Conservation (phyloP, 2,797 vertebrate genomes). For the Uromys caudimaculatus region DNA sequence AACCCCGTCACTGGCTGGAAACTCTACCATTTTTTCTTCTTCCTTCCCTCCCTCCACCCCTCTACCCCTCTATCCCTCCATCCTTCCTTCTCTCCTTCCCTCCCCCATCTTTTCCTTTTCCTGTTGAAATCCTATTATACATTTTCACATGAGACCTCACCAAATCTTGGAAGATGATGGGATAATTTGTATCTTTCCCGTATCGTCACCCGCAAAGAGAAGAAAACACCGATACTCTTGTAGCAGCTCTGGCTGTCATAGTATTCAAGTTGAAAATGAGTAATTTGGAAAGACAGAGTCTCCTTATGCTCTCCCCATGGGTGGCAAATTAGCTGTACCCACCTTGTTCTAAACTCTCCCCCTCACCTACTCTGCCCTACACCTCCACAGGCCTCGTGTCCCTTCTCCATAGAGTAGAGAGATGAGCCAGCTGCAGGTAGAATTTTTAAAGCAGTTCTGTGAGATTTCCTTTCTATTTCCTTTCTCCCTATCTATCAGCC, state of each 20-base stretch:
- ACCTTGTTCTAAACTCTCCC: not conserved
- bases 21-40: not conserved
- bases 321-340: not conserved
- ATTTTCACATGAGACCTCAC: not conserved
- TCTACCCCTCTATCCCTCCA: too few species aligned
- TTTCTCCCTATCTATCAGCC: not conserved
- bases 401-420: not conserved
- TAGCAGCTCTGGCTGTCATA: not conserved
- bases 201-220: not conserved
- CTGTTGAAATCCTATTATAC: not conserved
- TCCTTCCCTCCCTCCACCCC: too few species aligned
- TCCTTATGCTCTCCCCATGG: not conserved
- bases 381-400: not conserved
- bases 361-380: not conserved
- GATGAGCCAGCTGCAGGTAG: not conserved
- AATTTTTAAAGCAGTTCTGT: not conserved
- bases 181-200: constrained; percentile 36
- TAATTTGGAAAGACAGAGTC: constrained; percentile 21
- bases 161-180: constrained; percentile 40
- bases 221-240: constrained; percentile 12
- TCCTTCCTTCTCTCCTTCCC: too few species aligned
- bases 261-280: not conserved
- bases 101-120: not conserved
- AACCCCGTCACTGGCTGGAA: not conserved
- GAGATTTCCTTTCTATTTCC: not conserved